Conservation (phyloP, 2,888 invertebrate genomes). For the Sphaerophoria rueppellii region DNA sequence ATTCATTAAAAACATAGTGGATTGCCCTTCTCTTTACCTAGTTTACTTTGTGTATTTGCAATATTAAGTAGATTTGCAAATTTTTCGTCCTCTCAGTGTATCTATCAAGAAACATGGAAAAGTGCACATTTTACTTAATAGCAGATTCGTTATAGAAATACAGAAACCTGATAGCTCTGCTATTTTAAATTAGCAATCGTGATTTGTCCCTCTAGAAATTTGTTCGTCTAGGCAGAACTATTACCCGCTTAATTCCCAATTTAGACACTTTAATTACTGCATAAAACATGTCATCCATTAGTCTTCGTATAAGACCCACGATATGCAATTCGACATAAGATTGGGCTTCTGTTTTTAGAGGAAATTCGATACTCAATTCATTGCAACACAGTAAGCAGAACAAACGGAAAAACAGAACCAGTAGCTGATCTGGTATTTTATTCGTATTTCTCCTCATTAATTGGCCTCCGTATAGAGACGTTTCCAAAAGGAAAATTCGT, state of each 20-base stretch:
- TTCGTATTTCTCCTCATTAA: slow-evolving; percentile 67
- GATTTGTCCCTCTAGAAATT: too few relatives aligned
- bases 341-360: neutral
- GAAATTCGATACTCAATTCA: slow-evolving; percentile 63
- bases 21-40: too few relatives aligned
- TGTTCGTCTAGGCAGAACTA: slow-evolving; percentile 9
- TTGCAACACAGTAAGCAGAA: slow-evolving; percentile 14
- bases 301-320: slow-evolving; percentile 42
- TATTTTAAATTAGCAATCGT: too few relatives aligned
- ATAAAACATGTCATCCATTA: slow-evolving; percentile 69
- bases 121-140: too few relatives aligned
- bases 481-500: slow-evolving; percentile 57
- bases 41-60: too few relatives aligned
- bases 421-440: slow-evolving; percentile 68
- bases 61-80: too few relatives aligned
- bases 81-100: too few relatives aligned
- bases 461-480: slow-evolving; percentile 69
- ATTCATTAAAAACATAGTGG: too few relatives aligned
- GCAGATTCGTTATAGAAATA: too few relatives aligned
- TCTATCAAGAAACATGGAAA: too few relatives aligned
- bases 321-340: slow-evolving; percentile 8
- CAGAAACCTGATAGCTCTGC: too few relatives aligned
- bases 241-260: slow-evolving; percentile 19
- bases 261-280: slow-evolving; percentile 65
- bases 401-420: slow-evolving; percentile 35